Evolutionary conservation across 1,140 invertebrate genomes (phyloP).

Genomic region (Adelges cooleyi): DNA sequence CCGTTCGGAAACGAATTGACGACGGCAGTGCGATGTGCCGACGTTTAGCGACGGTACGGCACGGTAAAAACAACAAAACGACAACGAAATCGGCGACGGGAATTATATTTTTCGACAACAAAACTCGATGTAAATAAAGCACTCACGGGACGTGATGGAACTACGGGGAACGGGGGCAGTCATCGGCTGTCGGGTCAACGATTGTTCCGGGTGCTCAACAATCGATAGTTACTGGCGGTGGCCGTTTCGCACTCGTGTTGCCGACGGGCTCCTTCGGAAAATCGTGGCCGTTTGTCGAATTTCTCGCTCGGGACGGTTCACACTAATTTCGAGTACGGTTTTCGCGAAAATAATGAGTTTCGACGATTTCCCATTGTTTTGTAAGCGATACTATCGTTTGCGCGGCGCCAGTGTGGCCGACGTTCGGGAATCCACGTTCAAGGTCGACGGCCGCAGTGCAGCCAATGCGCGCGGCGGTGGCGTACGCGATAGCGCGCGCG

Average conservation of each 20-base stretch:
- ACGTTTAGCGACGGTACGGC: background rate
- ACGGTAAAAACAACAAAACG: background rate
- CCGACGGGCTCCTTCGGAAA: background rate
- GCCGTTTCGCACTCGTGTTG: background rate
- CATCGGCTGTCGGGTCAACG: constrained; percentile 23
- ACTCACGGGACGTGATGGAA: constrained; percentile 19
- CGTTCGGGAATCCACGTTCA: no score
- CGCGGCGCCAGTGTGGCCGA: no score
- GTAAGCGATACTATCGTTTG: no score
- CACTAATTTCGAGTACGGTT: background rate
- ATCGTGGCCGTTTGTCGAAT: background rate
- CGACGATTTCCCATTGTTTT: no score
- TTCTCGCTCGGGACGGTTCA: background rate
- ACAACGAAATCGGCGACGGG: constrained; percentile 13
- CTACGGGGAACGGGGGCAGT: constrained; percentile 20
- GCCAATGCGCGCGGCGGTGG: no score
- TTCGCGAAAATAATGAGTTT: background rate
- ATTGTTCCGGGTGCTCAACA: constrained; percentile 17
- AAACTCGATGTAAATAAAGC: constrained; percentile 29
- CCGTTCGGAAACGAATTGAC: background rate
- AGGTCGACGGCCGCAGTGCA: no score
- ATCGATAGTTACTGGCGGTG: constrained; percentile 9
- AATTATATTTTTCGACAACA: constrained; percentile 27
- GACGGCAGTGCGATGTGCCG: background rate
- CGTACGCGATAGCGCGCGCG: no score